Evolutionary conservation across 2,797 vertebrate genomes (phyloP).

Genomic region (Melanotaenia maccullochi): DNA sequence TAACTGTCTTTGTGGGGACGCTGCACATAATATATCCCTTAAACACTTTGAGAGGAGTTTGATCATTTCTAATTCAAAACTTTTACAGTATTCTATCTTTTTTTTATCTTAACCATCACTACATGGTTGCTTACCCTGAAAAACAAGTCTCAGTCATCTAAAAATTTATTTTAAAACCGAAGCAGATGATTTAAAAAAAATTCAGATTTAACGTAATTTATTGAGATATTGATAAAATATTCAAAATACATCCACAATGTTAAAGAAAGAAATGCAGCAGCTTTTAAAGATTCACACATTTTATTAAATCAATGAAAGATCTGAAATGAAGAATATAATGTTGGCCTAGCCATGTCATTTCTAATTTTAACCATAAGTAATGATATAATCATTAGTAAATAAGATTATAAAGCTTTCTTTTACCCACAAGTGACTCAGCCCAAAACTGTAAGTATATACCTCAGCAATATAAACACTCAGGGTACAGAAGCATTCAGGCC

Average conservation of each 20-base stretch:
- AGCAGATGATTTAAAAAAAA: slow-evolving; percentile 15
- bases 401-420: slow-evolving; percentile 25
- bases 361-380: slow-evolving; percentile 28
- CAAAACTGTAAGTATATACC: slow-evolving; percentile 4
- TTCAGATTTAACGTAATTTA: slow-evolving; percentile 50
- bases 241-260: slow-evolving; percentile 43
- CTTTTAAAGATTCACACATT: slow-evolving; percentile 26
- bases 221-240: slow-evolving; percentile 44
- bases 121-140: background rate
- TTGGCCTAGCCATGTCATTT: slow-evolving; percentile 11
- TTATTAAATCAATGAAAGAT: slow-evolving; percentile 30
- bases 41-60: background rate
- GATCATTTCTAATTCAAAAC: background rate
- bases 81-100: background rate
- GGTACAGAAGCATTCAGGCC: slow-evolving; percentile 52
- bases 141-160: background rate
- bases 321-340: slow-evolving; percentile 32
- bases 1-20: background rate
- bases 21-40: background rate
- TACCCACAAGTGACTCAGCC: background rate
- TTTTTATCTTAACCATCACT: background rate
- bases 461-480: slow-evolving; percentile 33
- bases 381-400: slow-evolving; percentile 32
- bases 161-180: background rate
- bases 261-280: slow-evolving; percentile 32